Conservation (phyloP, 2,888 invertebrate genomes). For the Tenodera sinensis region DNA sequence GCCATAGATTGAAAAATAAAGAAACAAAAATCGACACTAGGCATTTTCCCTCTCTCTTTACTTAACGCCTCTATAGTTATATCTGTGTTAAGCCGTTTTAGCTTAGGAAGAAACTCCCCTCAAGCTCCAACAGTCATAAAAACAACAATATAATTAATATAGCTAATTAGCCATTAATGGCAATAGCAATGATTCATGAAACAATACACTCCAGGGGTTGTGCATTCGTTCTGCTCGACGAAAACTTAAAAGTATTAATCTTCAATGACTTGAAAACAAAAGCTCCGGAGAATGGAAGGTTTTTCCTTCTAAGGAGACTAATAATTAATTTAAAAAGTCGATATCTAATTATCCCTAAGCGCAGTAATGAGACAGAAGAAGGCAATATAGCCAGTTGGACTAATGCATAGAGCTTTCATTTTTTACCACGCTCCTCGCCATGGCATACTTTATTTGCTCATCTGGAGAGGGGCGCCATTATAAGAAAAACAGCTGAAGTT, state of each 20-base stretch:
- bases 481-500: not conserved
- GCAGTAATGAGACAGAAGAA: not conserved
- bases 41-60: no score
- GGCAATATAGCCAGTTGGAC: not conserved
- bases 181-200: slow-evolving; percentile 2
- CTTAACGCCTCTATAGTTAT: not conserved
- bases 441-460: not conserved
- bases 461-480: not conserved
- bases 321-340: slow-evolving; percentile 28
- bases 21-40: no score
- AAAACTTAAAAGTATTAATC: slow-evolving; percentile 9
- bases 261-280: slow-evolving; percentile 16
- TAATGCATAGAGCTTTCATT: not conserved
- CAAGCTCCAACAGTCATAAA: not conserved
- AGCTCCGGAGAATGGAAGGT: not conserved
- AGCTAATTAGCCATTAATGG: slow-evolving; percentile 20
- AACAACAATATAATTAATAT: slow-evolving; percentile 15
- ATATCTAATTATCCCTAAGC: slow-evolving; percentile 25
- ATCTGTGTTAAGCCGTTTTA: not conserved
- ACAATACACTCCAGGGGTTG: not conserved
- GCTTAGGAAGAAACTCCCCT: not conserved
- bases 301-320: not conserved
- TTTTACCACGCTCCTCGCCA: not conserved
- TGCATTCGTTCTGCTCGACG: not conserved
- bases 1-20: no score